Evolutionary conservation across 2,113 vertebrate species (phyloP).

Genomic region (Hippoglossus stenolepis): DNA sequence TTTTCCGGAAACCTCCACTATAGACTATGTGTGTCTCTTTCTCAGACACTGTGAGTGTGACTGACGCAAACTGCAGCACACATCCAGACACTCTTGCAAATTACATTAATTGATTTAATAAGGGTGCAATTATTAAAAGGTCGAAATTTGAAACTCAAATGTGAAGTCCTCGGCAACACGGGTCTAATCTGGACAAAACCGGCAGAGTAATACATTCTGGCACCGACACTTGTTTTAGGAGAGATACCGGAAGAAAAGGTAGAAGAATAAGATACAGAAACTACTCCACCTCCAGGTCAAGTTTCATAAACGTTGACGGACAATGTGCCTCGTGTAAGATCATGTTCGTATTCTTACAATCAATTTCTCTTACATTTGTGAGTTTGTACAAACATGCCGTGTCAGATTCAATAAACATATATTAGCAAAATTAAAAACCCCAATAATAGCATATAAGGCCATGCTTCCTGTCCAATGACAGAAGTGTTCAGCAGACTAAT

Average conservation of each 20-base stretch:
- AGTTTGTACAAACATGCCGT: too few relatives aligned
- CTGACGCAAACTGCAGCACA: constrained; percentile 3
- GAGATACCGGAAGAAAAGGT: not conserved
- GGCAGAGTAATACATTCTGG: not conserved
- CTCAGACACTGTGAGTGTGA: not conserved
- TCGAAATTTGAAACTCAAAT: constrained; percentile 46
- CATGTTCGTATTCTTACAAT: not conserved
- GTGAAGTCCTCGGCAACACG: not conserved
- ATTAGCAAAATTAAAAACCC: too few relatives aligned
- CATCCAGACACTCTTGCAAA: constrained; percentile 8
- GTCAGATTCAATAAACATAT: too few relatives aligned
- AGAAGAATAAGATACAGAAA: not conserved
- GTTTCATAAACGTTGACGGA: not conserved
- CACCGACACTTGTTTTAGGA: not conserved
- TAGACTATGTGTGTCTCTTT: not conserved
- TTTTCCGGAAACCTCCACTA: not conserved
- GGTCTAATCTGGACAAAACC: constrained; percentile 3
- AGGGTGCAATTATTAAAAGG: constrained; percentile 40
- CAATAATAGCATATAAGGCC: too few relatives aligned
- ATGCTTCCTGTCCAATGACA: too few relatives aligned
- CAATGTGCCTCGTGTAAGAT: not conserved
- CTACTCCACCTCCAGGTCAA: not conserved
- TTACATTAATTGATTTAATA: constrained; percentile 42
- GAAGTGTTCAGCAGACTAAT: too few relatives aligned
- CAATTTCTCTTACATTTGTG: too few relatives aligned